Evolutionary conservation across 2,113 vertebrate species (phyloP).

Genomic region (Neolamprologus caudopunctatus): DNA sequence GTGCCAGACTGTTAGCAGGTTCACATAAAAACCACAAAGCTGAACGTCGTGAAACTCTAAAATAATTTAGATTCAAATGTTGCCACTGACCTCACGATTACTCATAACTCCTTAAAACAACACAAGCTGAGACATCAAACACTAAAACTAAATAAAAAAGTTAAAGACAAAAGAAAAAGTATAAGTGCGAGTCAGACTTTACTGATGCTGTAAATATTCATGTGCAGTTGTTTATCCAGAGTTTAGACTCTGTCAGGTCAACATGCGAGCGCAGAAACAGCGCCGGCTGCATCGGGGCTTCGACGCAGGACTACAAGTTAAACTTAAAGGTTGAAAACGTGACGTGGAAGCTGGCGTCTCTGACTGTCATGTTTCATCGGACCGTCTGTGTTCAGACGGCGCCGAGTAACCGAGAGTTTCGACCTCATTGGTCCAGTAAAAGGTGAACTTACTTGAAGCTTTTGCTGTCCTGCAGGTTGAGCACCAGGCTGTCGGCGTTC

Average conservation of each 20-base stretch:
- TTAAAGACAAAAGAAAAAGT: not conserved
- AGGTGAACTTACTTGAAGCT: conserved; percentile 30
- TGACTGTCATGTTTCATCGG: not conserved
- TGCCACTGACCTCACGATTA: not conserved
- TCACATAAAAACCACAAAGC: accelerated
- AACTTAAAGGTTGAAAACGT: not conserved
- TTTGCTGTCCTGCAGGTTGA: conserved; percentile 49
- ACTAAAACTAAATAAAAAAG: not conserved
- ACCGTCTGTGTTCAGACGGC: not conserved
- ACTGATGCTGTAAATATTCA: not conserved
- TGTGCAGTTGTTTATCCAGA: not conserved
- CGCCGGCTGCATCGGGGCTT: accelerated
- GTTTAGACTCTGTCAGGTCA: not conserved
- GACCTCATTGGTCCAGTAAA: not conserved
- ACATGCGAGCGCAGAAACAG: accelerated
- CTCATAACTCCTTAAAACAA: not conserved
- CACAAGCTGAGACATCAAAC: not conserved
- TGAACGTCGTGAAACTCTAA: accelerated
- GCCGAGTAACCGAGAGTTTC: accelerated
- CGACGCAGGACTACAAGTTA: not conserved
- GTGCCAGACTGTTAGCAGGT: not conserved
- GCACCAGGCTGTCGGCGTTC: conserved; percentile 50
- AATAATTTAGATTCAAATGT: not conserved
- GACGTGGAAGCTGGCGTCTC: not conserved
- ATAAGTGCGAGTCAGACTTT: accelerated